These are phyloP conservation scores for Pasiphila rectangulata DNA, from an alignment of 2,888 invertebrate species.

Conservation along the genomic window DNA sequence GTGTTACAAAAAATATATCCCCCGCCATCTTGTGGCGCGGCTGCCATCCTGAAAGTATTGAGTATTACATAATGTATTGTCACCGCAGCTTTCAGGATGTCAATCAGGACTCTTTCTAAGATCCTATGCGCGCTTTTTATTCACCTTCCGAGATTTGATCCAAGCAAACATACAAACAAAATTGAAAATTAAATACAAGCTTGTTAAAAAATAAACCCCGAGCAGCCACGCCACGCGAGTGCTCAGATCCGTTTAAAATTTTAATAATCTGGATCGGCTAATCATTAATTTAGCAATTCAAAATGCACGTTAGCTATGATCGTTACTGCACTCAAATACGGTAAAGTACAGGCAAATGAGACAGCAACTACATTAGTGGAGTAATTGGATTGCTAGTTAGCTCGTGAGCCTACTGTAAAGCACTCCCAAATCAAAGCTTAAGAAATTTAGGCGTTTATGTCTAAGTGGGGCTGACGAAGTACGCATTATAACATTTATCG, in stretches of 20 bases:
- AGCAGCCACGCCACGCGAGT: not conserved
- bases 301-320: slow-evolving; percentile 24
- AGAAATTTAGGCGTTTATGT: slow-evolving; percentile 15
- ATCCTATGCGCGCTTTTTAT: too few relatives aligned
- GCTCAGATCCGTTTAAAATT: not conserved
- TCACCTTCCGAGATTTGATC: too few relatives aligned
- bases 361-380: slow-evolving; percentile 33
- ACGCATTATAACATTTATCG: not conserved
- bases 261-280: slow-evolving; percentile 8
- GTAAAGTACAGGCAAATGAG: slow-evolving; percentile 25
- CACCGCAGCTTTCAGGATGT: too few relatives aligned
- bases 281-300: slow-evolving; percentile 29
- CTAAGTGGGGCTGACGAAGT: not conserved
- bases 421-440: slow-evolving; percentile 27
- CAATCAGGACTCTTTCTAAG: too few relatives aligned
- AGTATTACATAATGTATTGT: too few relatives aligned
- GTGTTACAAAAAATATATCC: too few relatives aligned
- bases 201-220: not conserved
- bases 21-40: too few relatives aligned
- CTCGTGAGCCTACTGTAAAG: slow-evolving; percentile 23
- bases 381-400: slow-evolving; percentile 32
- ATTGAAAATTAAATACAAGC: not conserved
- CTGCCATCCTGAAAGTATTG: too few relatives aligned
- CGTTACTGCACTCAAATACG: slow-evolving; percentile 26
- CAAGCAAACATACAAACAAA: not conserved